Percentiles rank a stretch among this genome's conserved stretches.
phyloP scores from a whole-genome alignment of 2,113 vertebrate genomes.

The Pampusana beccarii region DNA sequence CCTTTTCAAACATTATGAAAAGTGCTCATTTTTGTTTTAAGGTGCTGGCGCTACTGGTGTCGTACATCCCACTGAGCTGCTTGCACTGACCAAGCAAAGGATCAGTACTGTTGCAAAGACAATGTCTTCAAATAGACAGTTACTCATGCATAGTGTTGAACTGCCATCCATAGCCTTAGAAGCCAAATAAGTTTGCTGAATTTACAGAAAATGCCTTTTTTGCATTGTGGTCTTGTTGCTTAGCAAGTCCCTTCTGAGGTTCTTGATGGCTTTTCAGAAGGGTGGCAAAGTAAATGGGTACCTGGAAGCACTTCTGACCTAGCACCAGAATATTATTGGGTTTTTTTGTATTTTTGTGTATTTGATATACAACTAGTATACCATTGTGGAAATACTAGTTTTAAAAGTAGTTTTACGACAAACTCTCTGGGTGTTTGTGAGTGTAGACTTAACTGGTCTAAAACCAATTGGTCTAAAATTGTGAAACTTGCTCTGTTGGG shows the following conservation, averaged over 20 bases:
- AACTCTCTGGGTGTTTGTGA: neutral
- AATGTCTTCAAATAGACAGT: neutral
- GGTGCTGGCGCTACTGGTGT: neutral
- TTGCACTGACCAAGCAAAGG: neutral
- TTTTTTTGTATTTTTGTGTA: neutral
- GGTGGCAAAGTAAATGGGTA: neutral
- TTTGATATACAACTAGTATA: neutral
- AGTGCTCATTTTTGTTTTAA: neutral
- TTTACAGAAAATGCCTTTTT: neutral
- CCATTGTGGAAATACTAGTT: neutral
- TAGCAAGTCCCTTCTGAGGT: neutral
- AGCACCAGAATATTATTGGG: neutral
- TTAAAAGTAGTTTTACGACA: neutral
- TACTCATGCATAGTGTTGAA: neutral
- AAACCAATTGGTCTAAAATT: no score
- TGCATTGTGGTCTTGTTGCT: rapidly evolving
- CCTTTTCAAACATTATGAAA: neutral
- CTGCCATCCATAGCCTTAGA: neutral
- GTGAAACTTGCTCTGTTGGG: neutral
- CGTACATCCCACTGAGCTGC: neutral
- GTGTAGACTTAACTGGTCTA: neutral
- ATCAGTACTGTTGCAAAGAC: neutral
- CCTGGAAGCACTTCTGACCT: neutral
- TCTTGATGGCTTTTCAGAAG: neutral
- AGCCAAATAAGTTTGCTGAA: neutral